Conservation (phyloP, 2,888 invertebrate species). For the Cantharis lateralis region DNA sequence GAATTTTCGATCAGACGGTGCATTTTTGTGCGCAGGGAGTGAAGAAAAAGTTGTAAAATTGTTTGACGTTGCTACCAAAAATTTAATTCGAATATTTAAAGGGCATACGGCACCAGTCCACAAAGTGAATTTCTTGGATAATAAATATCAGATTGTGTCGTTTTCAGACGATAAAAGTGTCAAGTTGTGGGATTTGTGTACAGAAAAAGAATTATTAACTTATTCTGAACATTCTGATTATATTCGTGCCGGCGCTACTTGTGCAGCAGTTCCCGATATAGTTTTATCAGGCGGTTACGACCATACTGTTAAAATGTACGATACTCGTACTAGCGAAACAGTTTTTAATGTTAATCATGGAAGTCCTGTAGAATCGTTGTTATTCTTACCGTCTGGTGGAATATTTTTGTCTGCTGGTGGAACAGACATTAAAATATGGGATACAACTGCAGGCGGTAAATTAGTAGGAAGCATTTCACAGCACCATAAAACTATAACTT, state of each 20-base stretch:
- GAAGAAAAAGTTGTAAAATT: constrained; percentile 86
- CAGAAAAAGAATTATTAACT: constrained; percentile 71
- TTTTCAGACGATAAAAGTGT: constrained; percentile 91
- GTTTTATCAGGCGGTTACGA: constrained; percentile 90
- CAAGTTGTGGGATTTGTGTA: constrained; percentile 89
- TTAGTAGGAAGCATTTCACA: constrained; percentile 82
- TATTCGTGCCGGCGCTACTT: constrained; percentile 81
- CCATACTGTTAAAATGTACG: constrained; percentile 84
- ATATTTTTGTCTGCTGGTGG: constrained; percentile 92
- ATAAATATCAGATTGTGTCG: constrained; percentile 78
- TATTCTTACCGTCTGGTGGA: constrained; percentile 88
- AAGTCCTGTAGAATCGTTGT: constrained; percentile 84
- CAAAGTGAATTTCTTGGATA: constrained; percentile 79
- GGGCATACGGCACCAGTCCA: constrained; percentile 83
- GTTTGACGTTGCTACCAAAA: constrained; percentile 85
- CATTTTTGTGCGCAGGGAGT: constrained; percentile 84
- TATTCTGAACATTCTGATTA: constrained; percentile 79
- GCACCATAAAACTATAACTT: constrained; percentile 95
- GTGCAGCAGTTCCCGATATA: constrained; percentile 75
- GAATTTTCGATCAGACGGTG: constrained; percentile 79
- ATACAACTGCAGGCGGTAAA: constrained; percentile 85
- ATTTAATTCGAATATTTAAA: constrained; percentile 80
- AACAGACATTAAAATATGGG: constrained; percentile 91
- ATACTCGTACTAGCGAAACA: constrained; percentile 73
- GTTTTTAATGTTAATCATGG: constrained; percentile 82